Evolutionary conservation across 2,113 vertebrate genomes (phyloP).

Genomic region (Falcunculus frontatus): DNA sequence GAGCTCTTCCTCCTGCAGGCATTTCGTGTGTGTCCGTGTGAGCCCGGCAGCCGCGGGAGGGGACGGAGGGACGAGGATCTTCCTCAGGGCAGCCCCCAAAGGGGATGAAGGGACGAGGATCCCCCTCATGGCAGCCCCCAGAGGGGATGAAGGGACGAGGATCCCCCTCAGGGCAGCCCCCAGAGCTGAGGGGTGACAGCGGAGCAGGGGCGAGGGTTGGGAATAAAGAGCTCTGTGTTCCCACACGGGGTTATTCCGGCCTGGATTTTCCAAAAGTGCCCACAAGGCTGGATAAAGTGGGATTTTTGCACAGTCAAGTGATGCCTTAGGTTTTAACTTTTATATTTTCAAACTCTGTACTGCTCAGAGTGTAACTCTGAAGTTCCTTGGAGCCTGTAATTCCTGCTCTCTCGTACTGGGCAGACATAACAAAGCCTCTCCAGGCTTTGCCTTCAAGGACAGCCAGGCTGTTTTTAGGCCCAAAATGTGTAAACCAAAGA

Average conservation of each 20-base stretch:
- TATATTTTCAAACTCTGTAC: no score
- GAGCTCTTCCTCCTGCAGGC: background rate
- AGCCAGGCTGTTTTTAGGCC: no score
- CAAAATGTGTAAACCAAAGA: no score
- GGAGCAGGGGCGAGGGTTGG: background rate
- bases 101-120: background rate
- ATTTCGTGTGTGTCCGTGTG: accelerated
- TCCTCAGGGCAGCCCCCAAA: accelerated
- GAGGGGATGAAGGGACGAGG: background rate
- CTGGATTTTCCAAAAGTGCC: background rate
- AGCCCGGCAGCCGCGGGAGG: accelerated
- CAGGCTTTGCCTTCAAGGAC: no score
- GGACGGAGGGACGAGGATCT: background rate
- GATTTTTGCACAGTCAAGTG: background rate
- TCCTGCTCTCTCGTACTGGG: no score
- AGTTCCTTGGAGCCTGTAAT: no score
- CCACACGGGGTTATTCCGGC: background rate
- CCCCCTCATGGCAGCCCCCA: no score
- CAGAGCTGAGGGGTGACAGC: accelerated
- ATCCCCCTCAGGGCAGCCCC: background rate
- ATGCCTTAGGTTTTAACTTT: no score
- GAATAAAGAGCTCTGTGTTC: slow-evolving; percentile 7
- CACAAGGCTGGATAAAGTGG: background rate
- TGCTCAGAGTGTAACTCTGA: no score
- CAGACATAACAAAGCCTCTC: no score